A percentile compares a stretch with the other conserved stretches of the same genome.
phyloP scores from a whole-genome alignment of 2,888 invertebrate genomes.

The Molanna angustata region DNA sequence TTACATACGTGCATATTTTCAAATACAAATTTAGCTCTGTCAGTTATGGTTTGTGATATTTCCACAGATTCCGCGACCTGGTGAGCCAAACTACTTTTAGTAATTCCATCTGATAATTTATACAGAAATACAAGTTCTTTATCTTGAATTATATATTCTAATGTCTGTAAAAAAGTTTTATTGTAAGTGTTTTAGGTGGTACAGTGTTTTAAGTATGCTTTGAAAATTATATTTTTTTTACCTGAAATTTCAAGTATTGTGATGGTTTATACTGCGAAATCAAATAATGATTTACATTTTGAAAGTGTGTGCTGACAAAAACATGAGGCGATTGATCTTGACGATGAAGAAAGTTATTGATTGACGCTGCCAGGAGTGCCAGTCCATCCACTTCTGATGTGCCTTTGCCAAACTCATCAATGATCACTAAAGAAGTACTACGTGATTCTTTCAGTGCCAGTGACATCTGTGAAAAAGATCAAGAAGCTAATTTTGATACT shows the following conservation, averaged over 20 bases:
- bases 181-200: not conserved
- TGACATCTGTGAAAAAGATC: slow-evolving; percentile 63
- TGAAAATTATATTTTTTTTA: slow-evolving; percentile 40
- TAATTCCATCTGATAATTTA: slow-evolving; percentile 60
- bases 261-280: slow-evolving; percentile 38
- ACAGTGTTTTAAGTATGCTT: not conserved
- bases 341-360: slow-evolving; percentile 64
- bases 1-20: slow-evolving; percentile 40
- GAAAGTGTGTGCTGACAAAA: slow-evolving; percentile 75
- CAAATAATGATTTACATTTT: slow-evolving; percentile 60
- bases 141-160: slow-evolving; percentile 59
- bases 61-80: slow-evolving; percentile 63
- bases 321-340: slow-evolving; percentile 66
- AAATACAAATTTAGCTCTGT: slow-evolving; percentile 52
- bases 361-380: slow-evolving; percentile 65
- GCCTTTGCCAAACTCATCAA: slow-evolving; percentile 91
- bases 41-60: slow-evolving; percentile 49
- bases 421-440: slow-evolving; percentile 66
- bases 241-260: slow-evolving; percentile 53
- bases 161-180: slow-evolving; percentile 51
- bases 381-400: slow-evolving; percentile 75
- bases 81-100: slow-evolving; percentile 62
- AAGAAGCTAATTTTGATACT: no score
- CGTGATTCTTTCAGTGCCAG: slow-evolving; percentile 65
- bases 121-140: slow-evolving; percentile 65